Evolutionary conservation across 2,888 invertebrate species (phyloP), one percentile per base, ranked within the genome.

Genomic region (Pseudanteris insignis): DNA sequence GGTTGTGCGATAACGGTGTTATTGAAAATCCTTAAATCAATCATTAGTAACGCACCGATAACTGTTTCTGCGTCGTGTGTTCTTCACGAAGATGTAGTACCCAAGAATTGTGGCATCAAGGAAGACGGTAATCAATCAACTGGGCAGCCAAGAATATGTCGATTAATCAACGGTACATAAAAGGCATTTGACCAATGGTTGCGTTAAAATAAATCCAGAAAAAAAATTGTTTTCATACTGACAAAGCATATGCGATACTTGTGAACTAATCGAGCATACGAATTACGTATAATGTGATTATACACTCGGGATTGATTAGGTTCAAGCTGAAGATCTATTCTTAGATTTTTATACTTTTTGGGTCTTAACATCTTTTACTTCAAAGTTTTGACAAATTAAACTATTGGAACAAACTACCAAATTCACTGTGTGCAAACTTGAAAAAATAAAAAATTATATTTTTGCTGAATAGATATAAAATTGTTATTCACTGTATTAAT

Each of bases 111-210:
- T 57, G 53, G 62, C 62, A 62, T 48, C 62, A 48, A 62, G 57
- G 62, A 62, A 62, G 62, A 57, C 62, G 53, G 62, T 51, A 51
- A 51, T 59, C 58, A 57, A 62, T 62, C 62, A 62, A 53, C 62
- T 62, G 57, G 53, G 62, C 62, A 62, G 51, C 53, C 43, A 62
- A 62, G 62, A 62, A 62, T 44, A 57, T 62, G 32, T 51, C 55
- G 47, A 62, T 62, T 57, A 57, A 55, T 57, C 32, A 62, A 21
- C 34, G 33, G 44, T 43, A 34, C 33, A 55, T 32, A 40, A 5
- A 50, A 46, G 18, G 11, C 40, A 34, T 26, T 55, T 15, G 50
- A 55, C 55, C 61, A 55, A 18, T 40, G 55, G 55, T 55, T 40
- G 46, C 55, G 40, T 50, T 61, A 54, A 44, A 55, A 50, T 30